Evolutionary conservation across 1,140 invertebrate species (phyloP).

Genomic region (Drosophila punjabiensis): DNA sequence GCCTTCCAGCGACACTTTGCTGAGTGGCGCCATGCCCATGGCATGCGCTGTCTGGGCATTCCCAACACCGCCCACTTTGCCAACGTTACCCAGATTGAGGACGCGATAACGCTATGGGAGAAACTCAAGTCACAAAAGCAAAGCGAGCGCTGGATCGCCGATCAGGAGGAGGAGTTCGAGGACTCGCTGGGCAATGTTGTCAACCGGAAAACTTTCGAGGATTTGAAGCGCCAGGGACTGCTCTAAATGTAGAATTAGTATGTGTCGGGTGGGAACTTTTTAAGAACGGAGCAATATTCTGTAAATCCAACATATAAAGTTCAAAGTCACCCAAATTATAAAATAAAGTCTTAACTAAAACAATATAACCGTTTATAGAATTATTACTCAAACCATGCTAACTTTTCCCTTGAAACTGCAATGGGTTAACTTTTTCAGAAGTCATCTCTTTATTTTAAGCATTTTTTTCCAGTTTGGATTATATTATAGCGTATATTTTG

Average conservation of each 20-base stretch:
- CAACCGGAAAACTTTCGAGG: slow-evolving; percentile 99
- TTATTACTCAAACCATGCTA: neutral
- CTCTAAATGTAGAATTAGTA: slow-evolving; percentile 87
- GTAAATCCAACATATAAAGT: slow-evolving; percentile 3
- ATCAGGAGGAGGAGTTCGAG: slow-evolving; percentile 99
- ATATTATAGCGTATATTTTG: neutral
- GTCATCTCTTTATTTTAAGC: slow-evolving; percentile 13
- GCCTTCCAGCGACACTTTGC: slow-evolving; percentile 99
- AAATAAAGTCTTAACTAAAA: slow-evolving; percentile 3
- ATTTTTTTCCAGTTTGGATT: neutral
- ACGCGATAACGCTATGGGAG: slow-evolving; percentile 98
- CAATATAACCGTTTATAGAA: too few relatives aligned
- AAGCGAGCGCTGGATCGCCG: slow-evolving; percentile 97
- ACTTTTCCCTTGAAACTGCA: neutral
- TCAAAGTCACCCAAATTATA: neutral
- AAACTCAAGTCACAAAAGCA: slow-evolving; percentile 98
- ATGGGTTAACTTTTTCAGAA: slow-evolving; percentile 12
- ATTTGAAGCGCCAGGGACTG: slow-evolving; percentile 98
- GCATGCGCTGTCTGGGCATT: slow-evolving; percentile 99
- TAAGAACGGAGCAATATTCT: neutral
- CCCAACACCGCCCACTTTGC: slow-evolving; percentile 99
- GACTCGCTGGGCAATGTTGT: slow-evolving; percentile 99
- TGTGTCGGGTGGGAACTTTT: neutral
- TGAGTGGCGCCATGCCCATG: slow-evolving; percentile 99
- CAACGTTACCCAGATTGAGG: slow-evolving; percentile 99